Percentiles rank a stretch among this genome's conserved stretches.
These are phyloP conservation scores for Bubo blakistoni DNA, from an alignment of 2,113 vertebrate species.

Conservation along the genomic window DNA sequence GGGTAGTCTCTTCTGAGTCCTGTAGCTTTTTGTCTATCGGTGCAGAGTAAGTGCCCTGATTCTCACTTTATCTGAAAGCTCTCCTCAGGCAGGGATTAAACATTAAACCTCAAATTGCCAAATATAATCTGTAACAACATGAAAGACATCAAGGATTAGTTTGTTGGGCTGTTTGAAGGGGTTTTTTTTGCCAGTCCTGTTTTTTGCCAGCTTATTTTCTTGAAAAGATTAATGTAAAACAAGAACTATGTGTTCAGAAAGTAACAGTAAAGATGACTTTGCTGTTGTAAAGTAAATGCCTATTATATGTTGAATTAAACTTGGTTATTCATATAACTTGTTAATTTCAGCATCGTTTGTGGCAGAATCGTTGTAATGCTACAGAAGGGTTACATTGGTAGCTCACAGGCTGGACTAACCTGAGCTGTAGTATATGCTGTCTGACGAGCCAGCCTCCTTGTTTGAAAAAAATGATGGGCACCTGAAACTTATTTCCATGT, in stretches of 20 bases:
- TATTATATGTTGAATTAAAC: background rate
- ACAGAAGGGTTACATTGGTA: background rate
- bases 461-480: background rate
- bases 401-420: background rate
- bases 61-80: background rate
- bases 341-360: background rate
- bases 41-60: slow-evolving; percentile 81
- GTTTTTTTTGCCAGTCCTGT: background rate
- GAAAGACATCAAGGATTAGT: background rate
- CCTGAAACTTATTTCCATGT: background rate
- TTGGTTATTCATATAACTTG: background rate
- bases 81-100: background rate
- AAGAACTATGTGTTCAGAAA: background rate
- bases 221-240: background rate
- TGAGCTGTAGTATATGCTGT: background rate
- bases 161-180: background rate
- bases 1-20: slow-evolving; percentile 98
- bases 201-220: background rate
- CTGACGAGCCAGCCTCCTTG: background rate
- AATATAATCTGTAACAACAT: background rate
- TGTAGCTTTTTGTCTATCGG: slow-evolving; percentile 99
- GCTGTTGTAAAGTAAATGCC: background rate
- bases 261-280: background rate
- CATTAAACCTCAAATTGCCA: background rate
- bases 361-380: background rate